Conservation (phyloP, 2,888 invertebrate genomes). For the Cyclophora punctaria region DNA sequence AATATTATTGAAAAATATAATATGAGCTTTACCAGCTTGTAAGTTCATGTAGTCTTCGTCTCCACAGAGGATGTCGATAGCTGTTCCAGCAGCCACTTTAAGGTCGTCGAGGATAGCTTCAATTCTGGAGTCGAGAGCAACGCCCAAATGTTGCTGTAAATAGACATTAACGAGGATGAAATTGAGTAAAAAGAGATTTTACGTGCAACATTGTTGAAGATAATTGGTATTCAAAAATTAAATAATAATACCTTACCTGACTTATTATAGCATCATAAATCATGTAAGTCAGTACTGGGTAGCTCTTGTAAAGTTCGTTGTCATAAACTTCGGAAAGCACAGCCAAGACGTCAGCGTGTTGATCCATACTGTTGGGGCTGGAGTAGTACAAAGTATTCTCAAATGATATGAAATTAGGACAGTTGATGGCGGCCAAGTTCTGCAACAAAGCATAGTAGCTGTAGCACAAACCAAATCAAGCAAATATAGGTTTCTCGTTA, state of each 20-base stretch:
- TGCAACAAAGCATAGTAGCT: conserved; percentile 11
- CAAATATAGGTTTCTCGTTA: no score
- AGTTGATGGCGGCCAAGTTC: conserved; percentile 29
- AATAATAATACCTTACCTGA: conserved; percentile 21
- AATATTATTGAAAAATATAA: no score
- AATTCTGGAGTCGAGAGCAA: conserved; percentile 18
- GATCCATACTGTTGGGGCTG: conserved; percentile 7
- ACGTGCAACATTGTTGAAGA: no score
- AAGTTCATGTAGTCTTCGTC: conserved; percentile 11
- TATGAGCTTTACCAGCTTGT: conserved; percentile 21
- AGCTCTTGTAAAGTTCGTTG: conserved; percentile 8
- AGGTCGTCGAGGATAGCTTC: conserved; percentile 19
- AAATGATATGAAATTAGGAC: conserved; percentile 19
- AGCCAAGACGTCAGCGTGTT: conserved; percentile 17
- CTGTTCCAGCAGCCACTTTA: conserved; percentile 21
- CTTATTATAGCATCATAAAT: conserved; percentile 25
- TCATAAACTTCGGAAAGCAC: conserved; percentile 14
- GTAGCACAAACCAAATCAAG: no score
- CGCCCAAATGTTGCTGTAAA: conserved; percentile 25
- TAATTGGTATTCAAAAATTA: no score
- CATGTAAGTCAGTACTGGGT: conserved; percentile 11
- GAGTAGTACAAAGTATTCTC: background rate
- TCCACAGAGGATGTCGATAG: conserved; percentile 21
- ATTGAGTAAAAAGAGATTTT: no score
- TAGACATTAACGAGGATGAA: no score